Percentiles rank a stretch among this genome's conserved stretches.
phyloP scores from a whole-genome alignment of 2,888 invertebrate species.

The Acronicta aceris region DNA sequence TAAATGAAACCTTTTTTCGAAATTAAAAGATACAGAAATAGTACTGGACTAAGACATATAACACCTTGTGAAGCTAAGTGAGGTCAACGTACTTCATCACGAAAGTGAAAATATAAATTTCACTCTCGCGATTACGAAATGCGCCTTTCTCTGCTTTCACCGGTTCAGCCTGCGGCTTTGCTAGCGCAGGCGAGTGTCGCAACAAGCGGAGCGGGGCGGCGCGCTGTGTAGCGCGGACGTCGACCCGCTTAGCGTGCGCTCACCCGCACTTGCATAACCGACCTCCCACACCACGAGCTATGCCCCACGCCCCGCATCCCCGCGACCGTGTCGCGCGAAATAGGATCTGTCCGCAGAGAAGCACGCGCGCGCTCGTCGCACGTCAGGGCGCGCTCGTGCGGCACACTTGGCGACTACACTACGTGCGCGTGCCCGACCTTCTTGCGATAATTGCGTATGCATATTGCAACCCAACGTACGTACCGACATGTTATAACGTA shows the following conservation, averaged over 20 bases:
- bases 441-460: conserved; percentile 80
- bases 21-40: not conserved
- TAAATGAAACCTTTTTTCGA: no score
- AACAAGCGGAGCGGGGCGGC: conserved; percentile 73
- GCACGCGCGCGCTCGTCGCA: conserved; percentile 62
- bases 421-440: conserved; percentile 76
- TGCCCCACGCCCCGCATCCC: conserved; percentile 58
- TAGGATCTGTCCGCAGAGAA: conserved; percentile 77
- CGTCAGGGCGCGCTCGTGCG: conserved; percentile 54
- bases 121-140: conserved; percentile 89
- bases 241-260: conserved; percentile 92
- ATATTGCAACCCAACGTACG: conserved; percentile 62
- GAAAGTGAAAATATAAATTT: conserved; percentile 89
- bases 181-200: conserved; percentile 75
- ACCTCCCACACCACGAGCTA: conserved; percentile 74
- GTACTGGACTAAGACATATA: conserved; percentile 8
- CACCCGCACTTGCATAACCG: conserved; percentile 89
- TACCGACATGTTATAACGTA: conserved; percentile 46
- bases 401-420: conserved; percentile 71
- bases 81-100: conserved; percentile 80
- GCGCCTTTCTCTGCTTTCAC: conserved; percentile 89
- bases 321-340: conserved; percentile 69
- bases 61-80: conserved; percentile 54
- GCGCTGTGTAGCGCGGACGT: conserved; percentile 86
- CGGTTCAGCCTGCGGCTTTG: conserved; percentile 57